Evolutionary conservation across 2,113 vertebrate species (phyloP), one percentile per base, ranked within the genome.

Genomic region (Plestiodon gilberti): DNA sequence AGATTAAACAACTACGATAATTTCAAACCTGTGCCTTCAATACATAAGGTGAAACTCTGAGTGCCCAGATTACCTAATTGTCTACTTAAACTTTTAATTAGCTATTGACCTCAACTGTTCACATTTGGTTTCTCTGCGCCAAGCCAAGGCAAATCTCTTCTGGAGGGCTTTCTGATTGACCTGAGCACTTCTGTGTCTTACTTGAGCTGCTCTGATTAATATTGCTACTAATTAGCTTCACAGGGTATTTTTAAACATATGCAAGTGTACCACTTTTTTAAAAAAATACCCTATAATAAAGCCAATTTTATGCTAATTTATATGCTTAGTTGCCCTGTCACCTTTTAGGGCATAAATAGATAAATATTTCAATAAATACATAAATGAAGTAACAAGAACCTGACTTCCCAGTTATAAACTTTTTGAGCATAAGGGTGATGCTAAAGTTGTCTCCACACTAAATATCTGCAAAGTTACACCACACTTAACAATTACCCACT

Each of bases 21-120:
- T 71, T 71, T 33, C 81, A 25, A 80, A 61, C 30, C 75, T 87
- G 65, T 77, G 82, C 33, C 85, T 86, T 33, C 18, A 82, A 85
- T 67, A 57, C 82, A 35, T 30, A 71, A 22, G 20, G 33, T 5
- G 70, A 71, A 71, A 38, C 17, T 35, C 70, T 10, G 20, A 15
- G 35, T 22, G 9, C 18, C 7, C 67, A 70, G 33, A 14, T 18
- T 35, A 35, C 15, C 6, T 71, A 22, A 17, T 3, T 33, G 35
- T 71, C 70, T 33, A 33, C n/a, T 33, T 33, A 33, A 14, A 70
- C 35, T 14, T 70, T 35, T 70, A 70, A 71, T 38, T 71, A 38
- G 7, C 70, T 71, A 71, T 40, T 71, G 6, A 71, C 18, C 35
- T 71, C 67, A 71, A 57, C 55, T 13, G 55, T 57, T 57, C 55